Evolutionary conservation across 2,888 invertebrate species (phyloP).

Genomic region (Itoplectis maculator): DNA sequence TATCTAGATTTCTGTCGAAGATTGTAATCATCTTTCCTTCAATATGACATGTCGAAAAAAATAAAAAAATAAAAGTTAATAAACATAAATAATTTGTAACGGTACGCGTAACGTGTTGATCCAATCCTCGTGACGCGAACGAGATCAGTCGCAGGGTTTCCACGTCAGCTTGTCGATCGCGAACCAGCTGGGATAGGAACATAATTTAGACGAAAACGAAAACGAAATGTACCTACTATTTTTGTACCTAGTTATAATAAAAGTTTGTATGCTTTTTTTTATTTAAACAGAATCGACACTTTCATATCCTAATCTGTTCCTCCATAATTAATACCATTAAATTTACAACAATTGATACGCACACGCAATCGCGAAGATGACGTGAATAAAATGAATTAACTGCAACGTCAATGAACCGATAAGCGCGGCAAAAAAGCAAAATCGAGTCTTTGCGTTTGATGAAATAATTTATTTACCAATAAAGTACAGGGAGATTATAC

Average conservation of each 20-base stretch:
- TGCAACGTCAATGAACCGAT: not conserved
- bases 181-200: slow-evolving; percentile 68
- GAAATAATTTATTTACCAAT: slow-evolving; percentile 81
- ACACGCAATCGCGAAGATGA: not conserved
- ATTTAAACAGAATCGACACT: slow-evolving; percentile 62
- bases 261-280: slow-evolving; percentile 83
- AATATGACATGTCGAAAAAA: slow-evolving; percentile 46
- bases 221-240: slow-evolving; percentile 82
- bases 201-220: slow-evolving; percentile 76
- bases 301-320: slow-evolving; percentile 28
- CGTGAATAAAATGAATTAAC: not conserved
- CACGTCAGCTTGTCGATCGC: slow-evolving; percentile 58
- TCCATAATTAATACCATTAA: not conserved
- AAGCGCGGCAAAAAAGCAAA: not conserved
- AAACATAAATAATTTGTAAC: slow-evolving; percentile 34
- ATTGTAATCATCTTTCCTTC: slow-evolving; percentile 40
- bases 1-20: slow-evolving; percentile 62
- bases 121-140: slow-evolving; percentile 47
- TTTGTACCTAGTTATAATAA: slow-evolving; percentile 83
- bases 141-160: slow-evolving; percentile 28
- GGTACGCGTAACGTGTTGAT: slow-evolving; percentile 47
- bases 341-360: not conserved
- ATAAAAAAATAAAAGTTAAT: slow-evolving; percentile 12
- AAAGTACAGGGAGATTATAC: slow-evolving; percentile 75
- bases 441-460: slow-evolving; percentile 66